Evolutionary conservation across 2,888 invertebrate species (phyloP), one percentile per base, ranked within the genome.

Genomic region (Ctena decussata): DNA sequence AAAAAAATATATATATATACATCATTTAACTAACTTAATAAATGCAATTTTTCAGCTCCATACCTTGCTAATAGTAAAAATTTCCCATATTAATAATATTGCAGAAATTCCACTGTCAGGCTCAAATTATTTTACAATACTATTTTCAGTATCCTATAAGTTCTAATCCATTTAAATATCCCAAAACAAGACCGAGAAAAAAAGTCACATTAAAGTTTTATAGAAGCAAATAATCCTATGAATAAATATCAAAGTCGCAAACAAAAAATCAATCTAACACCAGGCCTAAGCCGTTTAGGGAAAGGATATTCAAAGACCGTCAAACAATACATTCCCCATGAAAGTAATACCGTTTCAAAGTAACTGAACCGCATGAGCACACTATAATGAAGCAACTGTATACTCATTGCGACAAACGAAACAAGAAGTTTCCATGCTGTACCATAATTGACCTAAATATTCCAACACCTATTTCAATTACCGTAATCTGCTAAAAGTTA

Each of bases 221-320:
- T 1, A 35, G 18, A 35, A 18, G 1, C 1, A 21, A 21, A 35
- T 65, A 65, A 65, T 65, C 65, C 65, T 65, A 18, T 18, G 24
- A 21, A 65, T 35, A 65, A 65, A 65, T 65, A 65, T 65, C 35
- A 3, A 8, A 65, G 35, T 35, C 6, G 5, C 65, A 32, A 35
- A 65, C 65, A 65, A 65, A 65, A 60, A 65, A 65, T 65, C 65
- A 65, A 65, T 65, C 35, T 65, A 65, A 35, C 65, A 35, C 65
- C 21, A 24, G 11, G 1, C 32, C 35, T 65, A 65, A 65, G 35
- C 35, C 30, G 35, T 27, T 11, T 57, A 46, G 46, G 12, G 46
- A 46, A 46, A 46, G 46, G 6, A 46, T 24, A 57, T 65, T 65
- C 35, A 35, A 65, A 65, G 65, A n/a, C 1, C 18, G 2, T 35